Evolutionary conservation across 2,888 invertebrate species (phyloP).

Genomic region (Carterocephalus palaemon): DNA sequence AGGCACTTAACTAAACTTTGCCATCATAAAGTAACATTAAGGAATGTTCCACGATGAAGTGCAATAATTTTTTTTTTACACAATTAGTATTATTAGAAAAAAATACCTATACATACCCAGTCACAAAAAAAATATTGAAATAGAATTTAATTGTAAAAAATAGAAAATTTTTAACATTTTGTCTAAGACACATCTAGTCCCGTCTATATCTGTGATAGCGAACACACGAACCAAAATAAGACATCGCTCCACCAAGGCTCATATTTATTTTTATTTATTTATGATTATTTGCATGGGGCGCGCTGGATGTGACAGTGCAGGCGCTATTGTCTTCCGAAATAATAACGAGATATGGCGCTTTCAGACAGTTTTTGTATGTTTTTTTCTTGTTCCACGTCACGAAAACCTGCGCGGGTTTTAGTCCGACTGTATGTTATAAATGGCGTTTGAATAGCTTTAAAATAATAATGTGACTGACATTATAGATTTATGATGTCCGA

Average conservation of each 20-base stretch:
- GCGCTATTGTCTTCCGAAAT: conserved; percentile 75
- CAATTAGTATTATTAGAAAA: too few species aligned
- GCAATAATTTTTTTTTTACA: too few species aligned
- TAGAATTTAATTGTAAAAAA: too few species aligned
- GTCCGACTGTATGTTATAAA: conserved; percentile 56
- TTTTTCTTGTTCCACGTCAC: conserved; percentile 56
- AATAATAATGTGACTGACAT: conserved; percentile 47
- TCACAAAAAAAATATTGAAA: too few species aligned
- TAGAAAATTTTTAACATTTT: too few species aligned
- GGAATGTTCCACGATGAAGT: too few species aligned
- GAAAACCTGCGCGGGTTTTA: conserved; percentile 41
- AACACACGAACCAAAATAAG: conserved; percentile 65
- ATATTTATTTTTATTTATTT: conserved; percentile 78
- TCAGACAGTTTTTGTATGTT: conserved; percentile 45
- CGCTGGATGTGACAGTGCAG: conserved; percentile 70
- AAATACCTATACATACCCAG: too few species aligned
- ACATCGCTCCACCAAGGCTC: conserved; percentile 56
- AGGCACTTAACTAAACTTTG: too few species aligned
- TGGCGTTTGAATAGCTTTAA: conserved; percentile 66
- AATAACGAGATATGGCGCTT: conserved; percentile 76
- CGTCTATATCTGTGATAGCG: conserved; percentile 37
- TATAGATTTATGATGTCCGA: conserved; percentile 47
- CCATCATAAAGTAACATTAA: too few species aligned
- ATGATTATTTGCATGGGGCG: conserved; percentile 76
- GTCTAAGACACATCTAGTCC: conserved; percentile 42